Evolutionary conservation across 2,113 vertebrate species (phyloP), one percentile per base, ranked within the genome.

Genomic region (Alethe castanea): DNA sequence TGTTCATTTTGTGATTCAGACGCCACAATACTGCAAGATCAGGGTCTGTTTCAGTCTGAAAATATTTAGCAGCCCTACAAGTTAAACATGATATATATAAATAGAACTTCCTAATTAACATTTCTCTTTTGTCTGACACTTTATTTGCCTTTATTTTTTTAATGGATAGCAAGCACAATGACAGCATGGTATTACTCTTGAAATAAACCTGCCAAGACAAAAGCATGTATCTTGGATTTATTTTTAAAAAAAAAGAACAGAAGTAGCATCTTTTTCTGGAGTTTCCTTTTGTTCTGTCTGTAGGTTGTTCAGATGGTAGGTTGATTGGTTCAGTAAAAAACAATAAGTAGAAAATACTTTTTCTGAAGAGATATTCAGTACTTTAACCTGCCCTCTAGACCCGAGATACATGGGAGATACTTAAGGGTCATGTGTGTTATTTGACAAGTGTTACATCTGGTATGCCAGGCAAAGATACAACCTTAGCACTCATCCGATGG

Each of bases 301-400:
- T 67, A 95, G 92, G 42, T 90, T 90, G 82, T 44, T 93, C 91
- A 88, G 72, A 95, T 92, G 96, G 96, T 91, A 97, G 97, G 98
- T 90, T 98, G 98, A 99, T 98, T 98, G 98, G 98, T 98, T 98
- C 98, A 94, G 96, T 97, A 98, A 98, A 98, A 99, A 98, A 96
- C 97, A 98, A 90, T 98, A 98, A 98, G 97, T 96, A 97, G 96
- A 97, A 96, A 97, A 97, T 96, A 96, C 97, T 97, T 97, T 83
- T 94, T 96, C 97, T 97, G 97, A 98, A 97, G 97, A 97, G 97
- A 98, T 97, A 94, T 97, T 96, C 97, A 97, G 95, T 95, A 93
- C 97, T 91, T 97, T 98, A 98, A 98, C 97, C 98, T 97, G 97
- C 98, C 98, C 97, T 98, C 98, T 98, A 97, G 98, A 98, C 98